Evolutionary conservation across 92 coral and sea anemone species (phyloP).

Genomic region (Heteractis magnifica): DNA sequence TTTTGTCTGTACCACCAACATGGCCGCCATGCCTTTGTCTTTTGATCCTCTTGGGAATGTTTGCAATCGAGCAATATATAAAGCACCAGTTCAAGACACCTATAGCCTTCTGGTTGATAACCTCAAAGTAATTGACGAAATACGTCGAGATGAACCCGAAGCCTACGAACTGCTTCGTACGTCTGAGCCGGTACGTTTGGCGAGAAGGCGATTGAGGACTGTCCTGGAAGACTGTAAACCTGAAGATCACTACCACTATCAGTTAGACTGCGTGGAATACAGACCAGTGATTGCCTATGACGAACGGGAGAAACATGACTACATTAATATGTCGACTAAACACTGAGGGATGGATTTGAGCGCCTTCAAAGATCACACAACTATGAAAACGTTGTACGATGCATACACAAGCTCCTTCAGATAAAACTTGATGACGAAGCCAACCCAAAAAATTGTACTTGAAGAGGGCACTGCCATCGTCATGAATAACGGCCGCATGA

Average conservation of each 20-base stretch:
- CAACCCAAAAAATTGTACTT: conserved; percentile 4
- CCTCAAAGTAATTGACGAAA: conserved; percentile 33
- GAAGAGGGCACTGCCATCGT: conserved; percentile 14
- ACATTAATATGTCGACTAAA: conserved; percentile 11
- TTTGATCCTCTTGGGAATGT: too few species aligned
- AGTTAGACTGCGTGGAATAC: conserved; percentile 8
- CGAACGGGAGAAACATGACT: conserved; percentile 20
- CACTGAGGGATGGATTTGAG: conserved; percentile 31
- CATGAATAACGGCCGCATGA: conserved; percentile 19
- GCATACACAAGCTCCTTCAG: conserved; percentile 32
- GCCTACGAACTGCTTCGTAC: conserved; percentile 34
- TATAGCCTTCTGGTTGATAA: conserved; percentile 25
- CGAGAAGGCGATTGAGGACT: conserved; percentile 26
- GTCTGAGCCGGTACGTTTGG: conserved; percentile 29
- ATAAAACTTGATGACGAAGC: conserved; percentile 36
- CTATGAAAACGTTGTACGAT: conserved; percentile 40
- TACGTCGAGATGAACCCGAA: conserved; percentile 43
- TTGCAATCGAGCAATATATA: too few species aligned
- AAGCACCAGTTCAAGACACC: conserved; percentile 28
- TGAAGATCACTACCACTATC: not conserved
- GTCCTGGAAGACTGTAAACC: conserved; percentile 34
- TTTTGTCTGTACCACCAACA: too few species aligned
- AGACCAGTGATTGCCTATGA: conserved; percentile 24
- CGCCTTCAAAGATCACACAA: conserved; percentile 14
- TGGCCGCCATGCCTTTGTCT: too few species aligned